Percentiles rank a stretch among this genome's conserved stretches.
Evolutionary conservation across 2,113 vertebrate genomes (phyloP).

Genomic region (Calonectris borealis): DNA sequence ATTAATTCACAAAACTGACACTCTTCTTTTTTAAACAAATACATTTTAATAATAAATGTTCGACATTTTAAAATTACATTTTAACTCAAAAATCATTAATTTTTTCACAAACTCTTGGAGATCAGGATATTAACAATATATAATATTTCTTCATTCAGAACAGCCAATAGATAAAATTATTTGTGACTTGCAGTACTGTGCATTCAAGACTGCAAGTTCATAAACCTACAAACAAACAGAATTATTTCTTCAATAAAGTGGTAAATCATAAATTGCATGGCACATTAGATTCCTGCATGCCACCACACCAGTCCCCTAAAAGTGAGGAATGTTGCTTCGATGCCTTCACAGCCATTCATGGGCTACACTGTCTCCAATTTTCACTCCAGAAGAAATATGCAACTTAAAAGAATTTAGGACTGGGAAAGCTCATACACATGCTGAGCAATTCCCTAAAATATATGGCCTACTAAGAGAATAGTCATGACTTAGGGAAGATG

Average conservation of each 20-base stretch:
- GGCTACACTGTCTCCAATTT: neutral
- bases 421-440: neutral
- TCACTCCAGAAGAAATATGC: neutral
- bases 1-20: neutral
- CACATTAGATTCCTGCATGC: neutral
- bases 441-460: neutral
- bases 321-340: neutral
- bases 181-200: neutral
- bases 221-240: neutral
- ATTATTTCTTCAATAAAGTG: constrained; percentile 16
- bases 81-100: neutral
- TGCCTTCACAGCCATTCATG: neutral
- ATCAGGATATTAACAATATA: neutral
- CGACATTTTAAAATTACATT: neutral
- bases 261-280: constrained; percentile 7
- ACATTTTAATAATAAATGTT: constrained; percentile 35
- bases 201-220: neutral
- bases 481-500: neutral
- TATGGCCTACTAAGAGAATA: neutral
- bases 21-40: neutral
- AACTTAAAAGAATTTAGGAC: neutral
- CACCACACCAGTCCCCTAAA: neutral
- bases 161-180: neutral
- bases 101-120: neutral
- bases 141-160: neutral